Evolutionary conservation across 2,888 invertebrate species (phyloP).

Genomic region (Anaspis maculata): DNA sequence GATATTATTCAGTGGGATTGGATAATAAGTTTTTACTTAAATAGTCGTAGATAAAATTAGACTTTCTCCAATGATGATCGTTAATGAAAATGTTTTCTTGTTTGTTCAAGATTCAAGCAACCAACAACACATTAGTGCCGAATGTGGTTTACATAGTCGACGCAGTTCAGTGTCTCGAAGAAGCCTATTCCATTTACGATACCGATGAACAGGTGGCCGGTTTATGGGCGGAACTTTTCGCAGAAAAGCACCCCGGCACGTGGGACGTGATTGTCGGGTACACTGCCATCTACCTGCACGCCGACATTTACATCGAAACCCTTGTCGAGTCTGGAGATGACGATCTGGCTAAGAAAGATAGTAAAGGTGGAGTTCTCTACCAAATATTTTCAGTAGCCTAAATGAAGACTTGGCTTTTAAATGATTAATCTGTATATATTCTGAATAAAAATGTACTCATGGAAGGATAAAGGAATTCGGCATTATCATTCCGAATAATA

Average conservation of each 20-base stretch:
- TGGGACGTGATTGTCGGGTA: constrained; percentile 9
- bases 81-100: too few species aligned
- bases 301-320: constrained; percentile 5
- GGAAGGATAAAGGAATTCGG: too few species aligned
- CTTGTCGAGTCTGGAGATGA: constrained; percentile 1
- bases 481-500: too few species aligned
- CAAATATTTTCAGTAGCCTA: too few species aligned
- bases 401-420: too few species aligned
- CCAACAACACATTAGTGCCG: constrained; percentile 12
- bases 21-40: too few species aligned
- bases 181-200: constrained; percentile 10
- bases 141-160: constrained; percentile 8
- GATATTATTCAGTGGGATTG: too few species aligned
- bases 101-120: constrained; percentile 15
- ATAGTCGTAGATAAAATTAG: too few species aligned
- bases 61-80: too few species aligned
- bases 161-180: constrained; percentile 13
- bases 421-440: too few species aligned
- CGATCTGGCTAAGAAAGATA: not conserved
- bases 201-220: constrained; percentile 4
- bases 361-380: too few species aligned
- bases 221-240: constrained; percentile 5
- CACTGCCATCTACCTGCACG: constrained; percentile 2
- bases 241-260: constrained; percentile 4
- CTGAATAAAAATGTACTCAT: too few species aligned